Conservation (phyloP, 1,140 invertebrate species). For the Nautilus pompilius region DNA sequence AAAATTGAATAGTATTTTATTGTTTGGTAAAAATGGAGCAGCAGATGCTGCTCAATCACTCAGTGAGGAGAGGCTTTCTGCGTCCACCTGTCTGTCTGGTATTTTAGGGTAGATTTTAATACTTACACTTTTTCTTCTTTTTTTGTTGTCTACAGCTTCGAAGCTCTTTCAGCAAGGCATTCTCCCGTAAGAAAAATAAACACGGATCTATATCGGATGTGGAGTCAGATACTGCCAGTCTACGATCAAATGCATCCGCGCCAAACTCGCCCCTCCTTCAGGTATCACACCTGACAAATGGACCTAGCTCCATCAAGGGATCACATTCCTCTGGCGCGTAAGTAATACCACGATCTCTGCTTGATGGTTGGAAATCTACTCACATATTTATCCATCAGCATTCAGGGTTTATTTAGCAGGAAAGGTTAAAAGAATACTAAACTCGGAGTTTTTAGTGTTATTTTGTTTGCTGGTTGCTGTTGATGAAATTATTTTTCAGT, state of each 20-base stretch:
- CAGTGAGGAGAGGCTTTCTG: too few relatives aligned
- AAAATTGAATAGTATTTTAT: too few relatives aligned
- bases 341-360: conserved; percentile 29
- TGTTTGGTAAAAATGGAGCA: too few relatives aligned
- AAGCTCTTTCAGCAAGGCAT: conserved; percentile 97
- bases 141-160: conserved; percentile 65
- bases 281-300: conserved; percentile 37
- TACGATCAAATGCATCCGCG: conserved; percentile 53
- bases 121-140: conserved; percentile 7
- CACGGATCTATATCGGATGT: conserved; percentile 66
- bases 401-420: too few relatives aligned
- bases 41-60: too few relatives aligned
- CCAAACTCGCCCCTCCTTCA: conserved; percentile 55
- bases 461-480: too few relatives aligned
- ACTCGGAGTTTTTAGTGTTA: too few relatives aligned
- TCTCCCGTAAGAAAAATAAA: conserved; percentile 70
- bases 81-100: too few relatives aligned
- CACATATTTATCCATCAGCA: background rate
- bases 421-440: too few relatives aligned
- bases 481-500: too few relatives aligned
- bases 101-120: too few relatives aligned
- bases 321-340: conserved; percentile 59
- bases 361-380: background rate
- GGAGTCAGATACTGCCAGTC: conserved; percentile 54
- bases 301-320: conserved; percentile 48